Percentiles rank a stretch among this genome's conserved stretches.
phyloP scores from a whole-genome alignment of 2,113 vertebrate genomes.

The Dinomys branickii region DNA sequence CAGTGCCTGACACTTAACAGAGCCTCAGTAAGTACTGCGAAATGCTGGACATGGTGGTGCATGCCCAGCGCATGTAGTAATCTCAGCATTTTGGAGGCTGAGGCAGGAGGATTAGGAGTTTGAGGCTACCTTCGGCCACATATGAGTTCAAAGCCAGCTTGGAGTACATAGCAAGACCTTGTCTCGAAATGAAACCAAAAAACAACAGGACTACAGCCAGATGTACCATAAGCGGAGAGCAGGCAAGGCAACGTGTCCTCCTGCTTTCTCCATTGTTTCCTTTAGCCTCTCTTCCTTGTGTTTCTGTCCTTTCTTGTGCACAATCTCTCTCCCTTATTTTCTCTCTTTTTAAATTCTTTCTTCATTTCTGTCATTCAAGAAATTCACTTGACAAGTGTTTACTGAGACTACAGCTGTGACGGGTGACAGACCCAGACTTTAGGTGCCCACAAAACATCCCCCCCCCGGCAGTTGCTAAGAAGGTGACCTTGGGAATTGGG shows the following conservation, averaged over 20 bases:
- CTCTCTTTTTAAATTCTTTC: not conserved
- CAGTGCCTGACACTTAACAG: not conserved
- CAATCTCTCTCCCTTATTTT: not conserved
- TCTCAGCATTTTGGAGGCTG: not conserved
- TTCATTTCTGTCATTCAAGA: not conserved
- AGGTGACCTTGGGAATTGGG: not conserved
- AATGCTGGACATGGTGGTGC: not conserved
- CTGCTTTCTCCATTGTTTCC: not conserved
- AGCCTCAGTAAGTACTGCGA: not conserved
- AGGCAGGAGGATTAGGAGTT: not conserved
- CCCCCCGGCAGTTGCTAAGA: not conserved
- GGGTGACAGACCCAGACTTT: not conserved
- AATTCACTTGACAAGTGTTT: not conserved
- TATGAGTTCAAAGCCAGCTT: not conserved
- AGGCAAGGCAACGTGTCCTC: not conserved
- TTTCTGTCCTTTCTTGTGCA: too few species aligned
- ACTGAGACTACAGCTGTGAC: not conserved
- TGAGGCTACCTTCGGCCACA: not conserved
- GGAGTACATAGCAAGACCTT: not conserved
- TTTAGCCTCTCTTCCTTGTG: not conserved
- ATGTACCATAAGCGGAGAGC: too few species aligned
- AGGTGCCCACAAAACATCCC: not conserved
- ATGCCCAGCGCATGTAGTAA: not conserved
- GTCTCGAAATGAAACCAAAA: not conserved
- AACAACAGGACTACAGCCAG: not conserved